These are phyloP conservation scores for Cheumatopsyche charites DNA, from an alignment of 1,140 invertebrate genomes.

Conservation along the genomic window DNA sequence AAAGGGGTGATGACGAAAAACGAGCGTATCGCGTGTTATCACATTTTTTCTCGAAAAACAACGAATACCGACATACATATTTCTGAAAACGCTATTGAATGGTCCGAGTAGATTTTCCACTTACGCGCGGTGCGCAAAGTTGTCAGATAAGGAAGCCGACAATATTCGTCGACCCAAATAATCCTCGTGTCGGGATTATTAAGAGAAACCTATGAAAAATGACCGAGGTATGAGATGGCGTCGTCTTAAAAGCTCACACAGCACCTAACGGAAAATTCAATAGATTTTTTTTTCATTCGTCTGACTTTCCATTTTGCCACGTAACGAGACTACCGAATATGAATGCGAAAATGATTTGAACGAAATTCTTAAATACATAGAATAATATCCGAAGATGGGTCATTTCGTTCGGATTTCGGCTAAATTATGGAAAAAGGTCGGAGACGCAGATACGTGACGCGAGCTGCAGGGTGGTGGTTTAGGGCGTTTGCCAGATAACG, in stretches of 20 bases:
- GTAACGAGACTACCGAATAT: no score
- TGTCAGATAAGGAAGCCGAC: conserved; percentile 2
- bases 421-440: conserved; percentile 31
- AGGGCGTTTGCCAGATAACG: conserved; percentile 25
- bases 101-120: conserved; percentile 17
- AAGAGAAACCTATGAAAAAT: conserved; percentile 7
- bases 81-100: conserved; percentile 1
- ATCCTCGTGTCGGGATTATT: neutral
- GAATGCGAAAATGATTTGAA: no score
- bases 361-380: no score
- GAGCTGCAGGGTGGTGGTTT: no score
- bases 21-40: conserved; percentile 18
- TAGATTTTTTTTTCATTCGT: no score
- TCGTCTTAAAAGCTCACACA: no score
- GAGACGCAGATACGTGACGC: conserved; percentile 16
- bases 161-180: conserved; percentile 9
- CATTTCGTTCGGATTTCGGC: neutral
- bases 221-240: neutral
- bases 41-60: conserved; percentile 16
- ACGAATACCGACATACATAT: conserved; percentile 6
- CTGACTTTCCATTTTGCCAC: no score
- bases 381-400: no score
- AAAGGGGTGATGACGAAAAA: conserved; percentile 22
- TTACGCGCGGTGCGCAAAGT: conserved; percentile 6
- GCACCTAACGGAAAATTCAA: no score